Percentiles rank a stretch among this genome's conserved stretches.
These are phyloP conservation scores for Microplitis deprimator DNA, from an alignment of 2,888 invertebrate species.

Conservation along the genomic window DNA sequence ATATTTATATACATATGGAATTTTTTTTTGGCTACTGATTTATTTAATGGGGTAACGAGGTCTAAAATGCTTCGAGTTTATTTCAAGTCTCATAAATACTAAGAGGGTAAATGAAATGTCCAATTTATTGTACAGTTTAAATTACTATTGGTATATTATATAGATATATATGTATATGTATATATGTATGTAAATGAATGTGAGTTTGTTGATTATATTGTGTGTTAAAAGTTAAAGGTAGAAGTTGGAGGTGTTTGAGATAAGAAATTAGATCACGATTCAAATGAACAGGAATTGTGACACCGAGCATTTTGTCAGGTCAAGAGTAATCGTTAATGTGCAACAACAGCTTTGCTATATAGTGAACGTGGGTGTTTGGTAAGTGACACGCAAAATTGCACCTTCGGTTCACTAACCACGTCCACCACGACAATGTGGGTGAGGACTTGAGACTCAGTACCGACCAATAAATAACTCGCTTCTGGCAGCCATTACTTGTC, in stretches of 20 bases:
- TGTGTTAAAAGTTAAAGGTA: background rate
- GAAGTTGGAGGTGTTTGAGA: background rate
- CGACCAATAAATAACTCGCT: constrained; percentile 60
- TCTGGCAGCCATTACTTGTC: constrained; percentile 66
- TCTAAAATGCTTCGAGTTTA: background rate
- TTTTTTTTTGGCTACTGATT: background rate
- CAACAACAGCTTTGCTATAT: constrained; percentile 8
- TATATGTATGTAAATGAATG: background rate
- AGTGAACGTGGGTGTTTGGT: constrained; percentile 44
- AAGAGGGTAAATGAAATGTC: background rate
- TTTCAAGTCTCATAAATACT: background rate
- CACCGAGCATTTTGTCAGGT: constrained; percentile 20
- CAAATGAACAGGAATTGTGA: background rate
- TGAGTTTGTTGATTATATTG: background rate
- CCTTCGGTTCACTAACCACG: constrained; percentile 34
- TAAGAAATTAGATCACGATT: background rate
- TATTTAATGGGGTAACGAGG: background rate
- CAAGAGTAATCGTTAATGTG: constrained; percentile 16
- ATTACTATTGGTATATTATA: constrained; percentile 1
- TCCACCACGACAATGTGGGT: constrained; percentile 27
- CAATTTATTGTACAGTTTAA: background rate
- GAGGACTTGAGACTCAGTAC: constrained; percentile 34
- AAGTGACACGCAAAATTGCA: constrained; percentile 52
- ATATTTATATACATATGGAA: background rate
- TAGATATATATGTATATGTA: background rate